Conservation (phyloP, 2,888 invertebrate species). For the Balanococcus diminutus region DNA sequence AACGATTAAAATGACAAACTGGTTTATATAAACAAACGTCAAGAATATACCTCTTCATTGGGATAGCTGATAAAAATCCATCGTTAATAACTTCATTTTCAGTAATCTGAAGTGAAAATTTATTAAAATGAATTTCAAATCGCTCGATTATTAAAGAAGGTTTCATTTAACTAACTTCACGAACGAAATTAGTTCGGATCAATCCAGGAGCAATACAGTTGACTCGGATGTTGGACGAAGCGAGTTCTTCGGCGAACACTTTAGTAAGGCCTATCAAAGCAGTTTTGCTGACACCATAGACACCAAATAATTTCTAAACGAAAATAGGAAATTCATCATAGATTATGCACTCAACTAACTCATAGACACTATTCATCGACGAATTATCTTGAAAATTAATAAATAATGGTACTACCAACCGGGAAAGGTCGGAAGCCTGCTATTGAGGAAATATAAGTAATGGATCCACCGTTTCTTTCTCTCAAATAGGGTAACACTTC, state of each 20-base stretch:
- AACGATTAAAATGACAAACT: not conserved
- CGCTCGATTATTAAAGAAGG: not conserved
- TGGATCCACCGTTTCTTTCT: conserved; percentile 78
- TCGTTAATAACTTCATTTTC: conserved; percentile 67
- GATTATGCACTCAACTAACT: too few species aligned
- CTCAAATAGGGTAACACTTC: conserved; percentile 83
- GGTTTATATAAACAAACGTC: not conserved
- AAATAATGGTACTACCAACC: too few species aligned
- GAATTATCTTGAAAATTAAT: not conserved
- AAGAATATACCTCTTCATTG: conserved; percentile 66
- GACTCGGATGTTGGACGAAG: conserved; percentile 83
- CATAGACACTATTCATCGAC: too few species aligned
- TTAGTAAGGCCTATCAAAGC: conserved; percentile 87
- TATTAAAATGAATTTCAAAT: not conserved
- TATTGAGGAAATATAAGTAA: conserved; percentile 88
- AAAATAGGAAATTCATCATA: not conserved
- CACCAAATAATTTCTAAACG: conserved; percentile 74
- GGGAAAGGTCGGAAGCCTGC: conserved; percentile 79
- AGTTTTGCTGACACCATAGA: conserved; percentile 94
- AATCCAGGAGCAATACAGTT: conserved; percentile 94
- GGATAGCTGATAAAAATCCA: conserved; percentile 66
- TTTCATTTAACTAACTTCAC: conserved; percentile 68
- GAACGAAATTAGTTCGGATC: conserved; percentile 87
- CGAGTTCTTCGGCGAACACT: conserved; percentile 78
- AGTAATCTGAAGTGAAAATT: conserved; percentile 64